Base-by-base conservation (phyloP, 2,113 vertebrate species). In the Eulemur macaco region DNA sequence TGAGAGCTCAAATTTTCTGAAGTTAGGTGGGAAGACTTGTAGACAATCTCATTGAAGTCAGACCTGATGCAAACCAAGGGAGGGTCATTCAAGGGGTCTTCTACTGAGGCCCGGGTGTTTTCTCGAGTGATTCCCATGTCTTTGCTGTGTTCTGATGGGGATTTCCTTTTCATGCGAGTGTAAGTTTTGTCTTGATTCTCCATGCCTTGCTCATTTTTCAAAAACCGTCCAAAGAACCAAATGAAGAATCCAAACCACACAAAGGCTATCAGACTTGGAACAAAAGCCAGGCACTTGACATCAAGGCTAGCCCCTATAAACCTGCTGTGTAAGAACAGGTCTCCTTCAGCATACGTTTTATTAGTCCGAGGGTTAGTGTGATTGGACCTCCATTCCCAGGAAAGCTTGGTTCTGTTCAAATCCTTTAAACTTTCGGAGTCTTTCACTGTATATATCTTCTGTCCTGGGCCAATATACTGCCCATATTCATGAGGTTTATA, bases 401-500 rank as follows among this genome's bases (percentile, higher is more conserved):
- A 99, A 1, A 99, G 98, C 3, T 99, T 99, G 98, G 99, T 99
- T 98, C 98, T 99, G 95, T 99, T 99, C 91, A 99, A 99, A 96
- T 99, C 95, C 93, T 96, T 98, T 90, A 99, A 99, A 18, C 99
- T 99, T 95, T 99, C 99, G 0, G 99, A 98, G 94, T 99, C 99
- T 97, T 99, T 99, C 97, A 99, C 99, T 0, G 99, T 99, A 97
- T 99, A 99, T 98, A 99, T 99, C 98, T 99, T 99, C 98, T 99
- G 99, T 0, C 99, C 99, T 5, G 99, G 99, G 37, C 99, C 99
- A 0, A 99, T 99, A 37, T 99, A 99, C 90, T 99, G 99, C 12
- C 99, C 99, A 21, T 99, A 99, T 96, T 99, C 99, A 31, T 99
- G 99, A 97, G 99, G 99, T 96, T 99, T 99, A 98, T 99, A 99